These are phyloP conservation scores for Scelioninae gen. 2 DNA, from an alignment of 2,888 invertebrate genomes.

Conservation along the genomic window DNA sequence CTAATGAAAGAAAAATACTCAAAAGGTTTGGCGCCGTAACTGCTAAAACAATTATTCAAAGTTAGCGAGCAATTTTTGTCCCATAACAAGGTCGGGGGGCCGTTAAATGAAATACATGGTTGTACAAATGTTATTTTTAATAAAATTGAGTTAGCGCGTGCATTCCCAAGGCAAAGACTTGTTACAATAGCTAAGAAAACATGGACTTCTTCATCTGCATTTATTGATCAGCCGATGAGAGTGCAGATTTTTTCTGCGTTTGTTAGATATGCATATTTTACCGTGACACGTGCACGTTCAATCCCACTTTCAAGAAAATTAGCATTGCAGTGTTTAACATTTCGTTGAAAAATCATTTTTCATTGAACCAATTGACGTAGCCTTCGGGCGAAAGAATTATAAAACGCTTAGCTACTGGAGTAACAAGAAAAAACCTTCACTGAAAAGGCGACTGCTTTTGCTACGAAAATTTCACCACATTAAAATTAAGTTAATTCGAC, in stretches of 20 bases:
- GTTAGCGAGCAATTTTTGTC: conserved; percentile 20
- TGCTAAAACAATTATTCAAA: conserved; percentile 22
- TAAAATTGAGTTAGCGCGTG: conserved; percentile 27
- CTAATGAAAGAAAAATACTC: conserved; percentile 33
- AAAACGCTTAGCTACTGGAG: conserved; percentile 1
- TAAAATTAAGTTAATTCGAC: too few species aligned
- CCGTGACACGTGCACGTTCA: conserved; percentile 47
- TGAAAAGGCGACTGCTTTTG: too few species aligned
- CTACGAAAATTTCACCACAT: too few species aligned
- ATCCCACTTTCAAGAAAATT: conserved; percentile 37
- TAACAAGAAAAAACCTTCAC: not conserved
- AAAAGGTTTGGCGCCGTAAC: not conserved
- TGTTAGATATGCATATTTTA: conserved; percentile 45
- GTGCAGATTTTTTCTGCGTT: conserved; percentile 45
- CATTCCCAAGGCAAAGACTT: conserved; percentile 35
- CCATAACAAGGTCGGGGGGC: conserved; percentile 2
- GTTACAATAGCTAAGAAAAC: conserved; percentile 33
- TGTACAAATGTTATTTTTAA: conserved; percentile 31
- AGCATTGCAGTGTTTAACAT: conserved; percentile 30
- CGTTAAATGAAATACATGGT: conserved; percentile 5
- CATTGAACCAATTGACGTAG: conserved; percentile 13
- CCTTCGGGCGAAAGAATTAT: conserved; percentile 4
- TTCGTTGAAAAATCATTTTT: conserved; percentile 32
- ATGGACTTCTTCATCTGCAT: conserved; percentile 45
- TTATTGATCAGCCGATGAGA: conserved; percentile 50